Evolutionary conservation across 2,888 invertebrate species (phyloP).

Genomic region (Synanthedon tipuliformis): DNA sequence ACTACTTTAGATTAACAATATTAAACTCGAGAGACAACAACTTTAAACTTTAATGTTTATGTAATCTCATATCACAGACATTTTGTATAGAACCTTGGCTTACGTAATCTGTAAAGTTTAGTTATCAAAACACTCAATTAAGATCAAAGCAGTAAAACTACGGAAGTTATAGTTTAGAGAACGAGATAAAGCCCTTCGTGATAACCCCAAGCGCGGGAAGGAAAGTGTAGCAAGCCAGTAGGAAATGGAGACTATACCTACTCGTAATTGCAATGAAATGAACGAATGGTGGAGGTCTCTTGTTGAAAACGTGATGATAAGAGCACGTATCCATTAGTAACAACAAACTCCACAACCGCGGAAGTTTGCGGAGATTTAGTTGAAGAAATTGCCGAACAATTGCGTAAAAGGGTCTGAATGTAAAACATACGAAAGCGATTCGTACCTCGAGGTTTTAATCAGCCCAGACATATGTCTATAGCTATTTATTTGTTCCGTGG

Average conservation of each 20-base stretch:
- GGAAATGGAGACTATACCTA: constrained; percentile 15
- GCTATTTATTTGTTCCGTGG: too few species aligned
- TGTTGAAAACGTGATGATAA: constrained; percentile 1
- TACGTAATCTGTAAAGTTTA: not conserved
- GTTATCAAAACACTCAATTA: not conserved
- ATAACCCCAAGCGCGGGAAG: constrained; percentile 11
- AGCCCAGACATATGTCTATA: too few species aligned
- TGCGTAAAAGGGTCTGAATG: too few species aligned
- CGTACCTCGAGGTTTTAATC: too few species aligned
- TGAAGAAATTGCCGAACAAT: too few species aligned
- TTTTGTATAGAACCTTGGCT: not conserved
- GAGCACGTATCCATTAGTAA: not conserved
- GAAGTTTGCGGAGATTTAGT: too few species aligned
- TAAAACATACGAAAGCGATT: too few species aligned
- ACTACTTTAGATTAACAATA: too few species aligned
- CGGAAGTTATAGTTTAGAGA: constrained; percentile 1
- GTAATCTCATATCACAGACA: too few species aligned
- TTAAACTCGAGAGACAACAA: too few species aligned
- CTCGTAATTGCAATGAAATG: not conserved
- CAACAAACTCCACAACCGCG: too few species aligned
- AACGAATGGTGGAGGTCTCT: not conserved
- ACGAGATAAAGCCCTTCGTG: constrained; percentile 9
- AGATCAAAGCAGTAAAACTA: not conserved
- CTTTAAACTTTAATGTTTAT: too few species aligned
- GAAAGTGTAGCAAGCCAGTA: constrained; percentile 16